phyloP scores from a whole-genome alignment of 2,113 vertebrate species.

The Tychaedon coryphoeus region DNA sequence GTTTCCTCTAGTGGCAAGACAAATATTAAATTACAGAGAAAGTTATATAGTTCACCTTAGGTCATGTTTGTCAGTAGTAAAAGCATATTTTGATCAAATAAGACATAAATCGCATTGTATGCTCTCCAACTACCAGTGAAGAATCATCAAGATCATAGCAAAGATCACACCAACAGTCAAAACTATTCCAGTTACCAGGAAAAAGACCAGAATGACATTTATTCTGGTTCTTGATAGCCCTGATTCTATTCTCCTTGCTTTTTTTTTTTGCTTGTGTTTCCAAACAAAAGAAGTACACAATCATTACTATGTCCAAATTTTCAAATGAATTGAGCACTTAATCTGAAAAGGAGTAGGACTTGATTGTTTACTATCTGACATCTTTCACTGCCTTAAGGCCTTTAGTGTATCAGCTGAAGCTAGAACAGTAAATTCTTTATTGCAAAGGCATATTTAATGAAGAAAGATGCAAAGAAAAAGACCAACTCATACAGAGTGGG shows the following conservation, averaged over 20 bases:
- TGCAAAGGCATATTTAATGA: neutral
- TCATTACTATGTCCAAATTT: neutral
- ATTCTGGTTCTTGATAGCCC: neutral
- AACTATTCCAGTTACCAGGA: slow-evolving; percentile 44
- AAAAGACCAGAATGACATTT: slow-evolving; percentile 43
- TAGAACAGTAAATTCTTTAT: neutral
- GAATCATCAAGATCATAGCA: slow-evolving; percentile 55
- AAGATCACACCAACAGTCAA: slow-evolving; percentile 48
- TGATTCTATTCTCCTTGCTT: neutral
- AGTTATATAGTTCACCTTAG: neutral
- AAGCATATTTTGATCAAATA: neutral
- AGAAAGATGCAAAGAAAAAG: neutral
- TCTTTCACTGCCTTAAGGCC: neutral
- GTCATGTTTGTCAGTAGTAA: neutral
- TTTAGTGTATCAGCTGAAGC: neutral
- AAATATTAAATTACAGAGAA: neutral
- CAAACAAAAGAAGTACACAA: neutral
- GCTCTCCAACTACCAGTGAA: slow-evolving; percentile 52
- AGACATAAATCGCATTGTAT: neutral
- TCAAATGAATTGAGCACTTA: neutral
- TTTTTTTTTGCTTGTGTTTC: slow-evolving; percentile 10
- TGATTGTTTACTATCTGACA: neutral
- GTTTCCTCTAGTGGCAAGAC: neutral
- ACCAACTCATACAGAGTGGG: neutral
- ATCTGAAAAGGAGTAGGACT: neutral